Base-by-base conservation (phyloP, 2,888 invertebrate species). In the Hyposoter didymator region DNA sequence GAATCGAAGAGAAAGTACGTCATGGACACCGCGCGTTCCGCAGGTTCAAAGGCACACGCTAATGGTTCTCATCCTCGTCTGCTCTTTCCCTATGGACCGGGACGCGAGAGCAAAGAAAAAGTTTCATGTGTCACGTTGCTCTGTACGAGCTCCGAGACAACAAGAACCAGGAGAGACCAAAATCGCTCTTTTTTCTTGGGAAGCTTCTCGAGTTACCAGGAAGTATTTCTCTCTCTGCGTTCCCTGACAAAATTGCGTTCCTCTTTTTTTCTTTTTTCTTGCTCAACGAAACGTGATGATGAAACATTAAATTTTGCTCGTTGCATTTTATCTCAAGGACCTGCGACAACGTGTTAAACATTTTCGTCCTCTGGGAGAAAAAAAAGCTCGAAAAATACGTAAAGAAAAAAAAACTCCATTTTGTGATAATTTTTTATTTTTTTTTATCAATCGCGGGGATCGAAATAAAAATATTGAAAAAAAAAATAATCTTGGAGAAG, bases 11-110 rank as follows among this genome's bases (percentile, higher is more conserved):
- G 78, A 84, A 84, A 84, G 83, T 85, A 78, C 86, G 84, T 81
- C 86, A 86, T 78, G 69, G 84, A 84, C 83, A 86, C 84, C 83
- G n/a, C n/a, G n/a, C n/a, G 80, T 78, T 78, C 73, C 74, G 59
- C 84, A 86, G 86, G 86, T 86, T 84, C 86, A 86, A 86, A 86
- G 86, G 52, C 84, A 84, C 74, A 43, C 81, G 70, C 84, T 86
- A 86, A 86, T 86, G 86, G 86, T 84, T 81, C 78, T 43, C 35
- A 79, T 67, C 55, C 55, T 28, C 35, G 7, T 70, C 49, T 8
- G 62, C 69, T 78, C 22, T 76, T 73, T 64, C 72, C 49, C 43
- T 69, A 75, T 80, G 80, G 62, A 76, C 72, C 75, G 35, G 5
- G 4, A n/a, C n/a, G n/a, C 32, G 22, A 35, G 35, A 19, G 80